A percentile compares a stretch with the other conserved stretches of the same genome.
Conservation (phyloP, 2,888 invertebrate species). For the Subacronicta megacephala region DNA sequence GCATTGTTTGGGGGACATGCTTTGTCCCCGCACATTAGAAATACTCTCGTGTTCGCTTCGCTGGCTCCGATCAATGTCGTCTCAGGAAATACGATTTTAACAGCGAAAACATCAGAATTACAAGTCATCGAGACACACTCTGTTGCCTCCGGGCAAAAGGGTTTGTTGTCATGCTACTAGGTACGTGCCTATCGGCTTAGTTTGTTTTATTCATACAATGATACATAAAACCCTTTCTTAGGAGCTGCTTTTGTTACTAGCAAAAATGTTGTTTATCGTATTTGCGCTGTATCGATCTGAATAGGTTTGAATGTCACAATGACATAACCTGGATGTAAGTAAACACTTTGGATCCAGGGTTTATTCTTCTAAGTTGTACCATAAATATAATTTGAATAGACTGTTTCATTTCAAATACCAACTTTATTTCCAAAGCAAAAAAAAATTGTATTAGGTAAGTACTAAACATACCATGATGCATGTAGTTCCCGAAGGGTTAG, state of each 20-base stretch:
- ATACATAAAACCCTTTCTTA: slow-evolving; percentile 64
- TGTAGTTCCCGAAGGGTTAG: no score
- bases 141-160: slow-evolving; percentile 85
- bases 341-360: no score
- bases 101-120: slow-evolving; percentile 87
- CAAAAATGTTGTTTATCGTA: slow-evolving; percentile 42
- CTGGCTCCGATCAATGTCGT: slow-evolving; percentile 79
- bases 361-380: no score
- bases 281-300: slow-evolving; percentile 42
- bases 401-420: no score
- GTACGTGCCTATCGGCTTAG: slow-evolving; percentile 63
- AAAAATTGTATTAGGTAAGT: no score
- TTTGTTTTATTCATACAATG: slow-evolving; percentile 78
- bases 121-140: slow-evolving; percentile 85
- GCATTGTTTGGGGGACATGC: slow-evolving; percentile 77
- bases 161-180: slow-evolving; percentile 80
- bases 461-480: no score
- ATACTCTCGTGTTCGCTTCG: slow-evolving; percentile 80
- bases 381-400: no score
- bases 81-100: slow-evolving; percentile 89
- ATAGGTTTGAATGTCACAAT: slow-evolving; percentile 43
- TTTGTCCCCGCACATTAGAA: slow-evolving; percentile 77
- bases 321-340: background rate
- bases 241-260: slow-evolving; percentile 54
- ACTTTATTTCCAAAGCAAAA: no score